These are phyloP conservation scores for Aplysina aerophoba DNA, from an alignment of 37 sponge, comb jelly and placozoan species.

Conservation along the genomic window DNA sequence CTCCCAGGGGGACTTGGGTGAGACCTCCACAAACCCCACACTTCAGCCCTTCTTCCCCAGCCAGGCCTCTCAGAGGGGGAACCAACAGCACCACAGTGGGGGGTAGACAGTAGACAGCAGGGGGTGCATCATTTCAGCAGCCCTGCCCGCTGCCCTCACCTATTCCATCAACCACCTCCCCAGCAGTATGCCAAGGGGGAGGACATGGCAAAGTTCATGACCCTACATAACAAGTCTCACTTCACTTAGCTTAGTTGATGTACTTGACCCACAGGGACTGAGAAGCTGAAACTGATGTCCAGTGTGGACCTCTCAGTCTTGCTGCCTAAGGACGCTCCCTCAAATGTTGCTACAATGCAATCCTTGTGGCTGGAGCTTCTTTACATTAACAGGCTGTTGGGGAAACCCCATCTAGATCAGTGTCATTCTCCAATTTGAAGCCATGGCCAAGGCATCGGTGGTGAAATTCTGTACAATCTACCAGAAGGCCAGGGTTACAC, in stretches of 20 bases:
- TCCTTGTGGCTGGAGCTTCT: constrained; percentile 26
- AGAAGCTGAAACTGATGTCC: constrained; percentile 36
- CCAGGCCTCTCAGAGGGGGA: too few relatives aligned
- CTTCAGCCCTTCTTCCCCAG: too few relatives aligned
- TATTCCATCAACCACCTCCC: too few relatives aligned
- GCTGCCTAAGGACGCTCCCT: not conserved
- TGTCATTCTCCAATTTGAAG: constrained; percentile 4
- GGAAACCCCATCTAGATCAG: not conserved
- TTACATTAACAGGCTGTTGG: not conserved
- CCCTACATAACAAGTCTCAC: too few relatives aligned
- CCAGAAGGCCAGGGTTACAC: not conserved
- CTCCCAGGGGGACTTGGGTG: too few relatives aligned
- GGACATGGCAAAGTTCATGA: too few relatives aligned
- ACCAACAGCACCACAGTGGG: too few relatives aligned
- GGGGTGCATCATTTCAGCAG: too few relatives aligned
- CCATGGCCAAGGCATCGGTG: not conserved
- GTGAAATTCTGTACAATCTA: not conserved
- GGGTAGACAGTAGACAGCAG: too few relatives aligned
- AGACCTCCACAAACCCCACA: too few relatives aligned
- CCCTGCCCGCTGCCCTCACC: too few relatives aligned
- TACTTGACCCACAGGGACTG: not conserved
- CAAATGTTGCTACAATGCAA: not conserved
- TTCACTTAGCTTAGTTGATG: not conserved
- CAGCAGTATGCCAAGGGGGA: too few relatives aligned
- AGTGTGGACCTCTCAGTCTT: not conserved